A percentile compares a stretch with the other conserved stretches of the same genome.
phyloP scores from a whole-genome alignment of 2,113 vertebrate genomes.

The Scortum barcoo region DNA sequence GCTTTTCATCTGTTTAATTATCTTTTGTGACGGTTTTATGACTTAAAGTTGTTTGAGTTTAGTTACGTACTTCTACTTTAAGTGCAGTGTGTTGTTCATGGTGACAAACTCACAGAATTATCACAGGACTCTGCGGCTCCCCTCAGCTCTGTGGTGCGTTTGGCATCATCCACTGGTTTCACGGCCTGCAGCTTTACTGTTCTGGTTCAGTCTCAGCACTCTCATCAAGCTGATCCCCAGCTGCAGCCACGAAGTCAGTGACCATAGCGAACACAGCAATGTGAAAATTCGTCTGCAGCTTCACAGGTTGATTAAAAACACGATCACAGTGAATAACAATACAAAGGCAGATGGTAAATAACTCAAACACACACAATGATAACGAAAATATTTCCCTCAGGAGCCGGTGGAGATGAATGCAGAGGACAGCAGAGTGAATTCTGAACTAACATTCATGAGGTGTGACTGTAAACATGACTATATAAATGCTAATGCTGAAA shows the following conservation, averaged over 20 bases:
- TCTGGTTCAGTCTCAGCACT: not conserved
- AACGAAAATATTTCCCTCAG: not conserved
- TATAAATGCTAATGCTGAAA: not conserved
- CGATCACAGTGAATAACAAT: too few species aligned
- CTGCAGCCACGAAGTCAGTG: not conserved
- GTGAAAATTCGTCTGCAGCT: too few species aligned
- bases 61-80: too few species aligned
- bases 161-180: not conserved
- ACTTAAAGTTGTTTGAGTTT: too few species aligned
- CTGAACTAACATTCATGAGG: not conserved
- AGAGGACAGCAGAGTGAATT: not conserved
- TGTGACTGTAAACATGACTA: not conserved
- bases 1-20: too few species aligned
- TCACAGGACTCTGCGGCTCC: not conserved
- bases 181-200: too few species aligned
- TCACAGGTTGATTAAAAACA: too few species aligned
- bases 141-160: not conserved
- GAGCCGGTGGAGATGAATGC: too few species aligned
- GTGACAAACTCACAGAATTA: conserved; percentile 5
- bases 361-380: too few species aligned
- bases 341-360: too few species aligned
- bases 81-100: not conserved
- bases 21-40: too few species aligned
- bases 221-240: not conserved
- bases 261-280: too few species aligned